phyloP scores from a whole-genome alignment of 2,113 vertebrate species.

The Andinoacara biseriatus region DNA sequence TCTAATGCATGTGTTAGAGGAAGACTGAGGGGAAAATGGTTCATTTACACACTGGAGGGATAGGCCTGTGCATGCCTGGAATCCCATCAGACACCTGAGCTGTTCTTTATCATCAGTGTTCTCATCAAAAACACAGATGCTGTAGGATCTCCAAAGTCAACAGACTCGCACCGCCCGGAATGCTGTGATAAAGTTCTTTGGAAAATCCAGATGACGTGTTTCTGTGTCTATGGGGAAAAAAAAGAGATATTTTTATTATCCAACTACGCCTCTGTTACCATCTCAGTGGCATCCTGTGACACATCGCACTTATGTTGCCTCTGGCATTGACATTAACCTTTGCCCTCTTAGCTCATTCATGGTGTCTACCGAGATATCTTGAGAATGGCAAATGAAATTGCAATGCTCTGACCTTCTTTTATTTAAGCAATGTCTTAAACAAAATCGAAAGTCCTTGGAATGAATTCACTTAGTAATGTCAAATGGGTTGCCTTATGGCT shows the following conservation, averaged over 20 bases:
- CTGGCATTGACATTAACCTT: conserved; percentile 39
- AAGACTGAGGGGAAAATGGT: neutral
- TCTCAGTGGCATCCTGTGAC: conserved; percentile 22
- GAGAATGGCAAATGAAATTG: conserved; percentile 22
- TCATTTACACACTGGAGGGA: neutral
- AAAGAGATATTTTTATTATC: conserved; percentile 24
- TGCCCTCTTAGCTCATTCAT: conserved; percentile 20
- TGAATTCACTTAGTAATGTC: conserved; percentile 2
- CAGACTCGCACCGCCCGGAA: conserved; percentile 36
- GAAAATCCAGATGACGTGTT: conserved; percentile 29
- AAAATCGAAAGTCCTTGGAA: neutral
- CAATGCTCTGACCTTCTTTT: conserved; percentile 9
- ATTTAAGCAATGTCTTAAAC: neutral
- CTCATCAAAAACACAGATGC: conserved; percentile 44
- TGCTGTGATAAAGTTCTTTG: conserved; percentile 37
- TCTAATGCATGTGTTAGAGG: conserved; percentile 43
- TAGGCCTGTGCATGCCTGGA: conserved; percentile 38
- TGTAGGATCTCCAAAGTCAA: conserved; percentile 34
- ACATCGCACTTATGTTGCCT: conserved; percentile 7
- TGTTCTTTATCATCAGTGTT: conserved; percentile 44
- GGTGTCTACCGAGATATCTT: neutral
- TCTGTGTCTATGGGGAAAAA: neutral
- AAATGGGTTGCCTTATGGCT: neutral
- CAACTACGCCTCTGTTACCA: neutral
- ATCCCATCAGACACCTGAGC: conserved; percentile 47